Conservation (phyloP, 2,888 invertebrate species). For the Acrobasis consociella region DNA sequence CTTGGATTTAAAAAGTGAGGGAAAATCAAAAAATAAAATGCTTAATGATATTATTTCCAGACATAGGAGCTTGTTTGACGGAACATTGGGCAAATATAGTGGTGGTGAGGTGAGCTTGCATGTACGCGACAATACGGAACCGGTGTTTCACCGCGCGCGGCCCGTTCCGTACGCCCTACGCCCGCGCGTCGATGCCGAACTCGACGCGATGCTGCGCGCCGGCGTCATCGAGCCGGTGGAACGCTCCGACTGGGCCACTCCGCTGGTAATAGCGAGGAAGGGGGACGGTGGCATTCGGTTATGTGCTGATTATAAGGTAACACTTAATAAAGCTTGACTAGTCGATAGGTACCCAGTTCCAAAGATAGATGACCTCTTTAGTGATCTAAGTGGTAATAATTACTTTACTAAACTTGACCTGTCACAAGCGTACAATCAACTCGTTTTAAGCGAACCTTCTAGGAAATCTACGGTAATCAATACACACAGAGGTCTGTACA, state of each 20-base stretch:
- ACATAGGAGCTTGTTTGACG: slow-evolving; percentile 3
- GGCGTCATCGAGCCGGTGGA: too few relatives aligned
- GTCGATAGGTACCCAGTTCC: slow-evolving; percentile 1
- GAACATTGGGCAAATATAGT: background rate
- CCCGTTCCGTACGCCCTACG: background rate
- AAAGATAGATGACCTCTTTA: background rate
- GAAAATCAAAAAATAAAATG: slow-evolving; percentile 14
- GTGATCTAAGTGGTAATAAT: background rate
- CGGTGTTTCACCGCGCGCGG: background rate
- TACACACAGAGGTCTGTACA: too few relatives aligned
- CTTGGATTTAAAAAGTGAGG: slow-evolving; percentile 20
- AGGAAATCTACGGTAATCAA: too few relatives aligned
- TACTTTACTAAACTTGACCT: too few relatives aligned
- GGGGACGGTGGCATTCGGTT: too few relatives aligned
- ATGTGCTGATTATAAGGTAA: too few relatives aligned
- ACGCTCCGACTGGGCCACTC: background rate
- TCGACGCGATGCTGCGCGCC: too few relatives aligned
- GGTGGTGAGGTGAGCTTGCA: background rate
- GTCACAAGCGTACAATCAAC: too few relatives aligned
- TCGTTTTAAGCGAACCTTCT: too few relatives aligned
- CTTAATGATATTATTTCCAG: slow-evolving; percentile 10
- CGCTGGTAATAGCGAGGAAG: too few relatives aligned
- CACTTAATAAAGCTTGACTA: background rate
- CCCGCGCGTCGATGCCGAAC: background rate
- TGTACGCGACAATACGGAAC: background rate